Evolutionary conservation across 2,888 invertebrate species (phyloP).

Genomic region (Folsomia candida): DNA sequence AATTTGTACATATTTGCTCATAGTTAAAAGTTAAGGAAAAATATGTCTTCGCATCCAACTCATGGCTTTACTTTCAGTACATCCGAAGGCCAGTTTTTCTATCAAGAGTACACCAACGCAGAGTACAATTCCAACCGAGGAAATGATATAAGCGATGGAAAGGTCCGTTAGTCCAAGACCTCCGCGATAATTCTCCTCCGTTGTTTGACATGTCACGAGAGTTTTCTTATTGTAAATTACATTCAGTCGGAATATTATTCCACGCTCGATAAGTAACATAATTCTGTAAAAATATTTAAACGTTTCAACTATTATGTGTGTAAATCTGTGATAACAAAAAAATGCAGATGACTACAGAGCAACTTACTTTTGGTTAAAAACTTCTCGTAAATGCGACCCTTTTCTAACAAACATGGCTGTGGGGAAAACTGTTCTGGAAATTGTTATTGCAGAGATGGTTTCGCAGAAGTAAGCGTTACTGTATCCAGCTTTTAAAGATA

Average conservation of each 20-base stretch:
- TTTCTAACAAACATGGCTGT: constrained; percentile 31
- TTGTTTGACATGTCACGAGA: constrained; percentile 13
- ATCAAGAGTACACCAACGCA: not conserved
- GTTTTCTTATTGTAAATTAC: constrained; percentile 16
- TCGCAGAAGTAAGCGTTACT: constrained; percentile 21
- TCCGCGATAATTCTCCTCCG: constrained; percentile 15
- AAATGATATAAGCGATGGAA: constrained; percentile 21
- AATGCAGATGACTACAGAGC: not conserved
- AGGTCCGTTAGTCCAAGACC: constrained; percentile 25
- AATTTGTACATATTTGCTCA: no score
- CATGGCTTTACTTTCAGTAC: no score
- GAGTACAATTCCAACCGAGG: constrained; percentile 12
- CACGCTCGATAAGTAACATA: constrained; percentile 24
- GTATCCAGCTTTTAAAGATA: constrained; percentile 9
- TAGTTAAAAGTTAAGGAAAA: no score
- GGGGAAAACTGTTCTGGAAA: constrained; percentile 16
- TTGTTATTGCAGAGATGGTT: constrained; percentile 15
- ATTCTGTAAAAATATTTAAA: constrained; percentile 20
- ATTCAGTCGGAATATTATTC: constrained; percentile 23
- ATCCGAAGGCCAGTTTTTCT: no score
- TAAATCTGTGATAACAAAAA: not conserved
- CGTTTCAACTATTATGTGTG: not conserved
- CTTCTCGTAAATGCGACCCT: constrained; percentile 27
- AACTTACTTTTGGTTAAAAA: constrained; percentile 35
- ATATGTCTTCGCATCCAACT: no score